Evolutionary conservation across 2,888 invertebrate species (phyloP).

Genomic region (Tortricodes alternella): DNA sequence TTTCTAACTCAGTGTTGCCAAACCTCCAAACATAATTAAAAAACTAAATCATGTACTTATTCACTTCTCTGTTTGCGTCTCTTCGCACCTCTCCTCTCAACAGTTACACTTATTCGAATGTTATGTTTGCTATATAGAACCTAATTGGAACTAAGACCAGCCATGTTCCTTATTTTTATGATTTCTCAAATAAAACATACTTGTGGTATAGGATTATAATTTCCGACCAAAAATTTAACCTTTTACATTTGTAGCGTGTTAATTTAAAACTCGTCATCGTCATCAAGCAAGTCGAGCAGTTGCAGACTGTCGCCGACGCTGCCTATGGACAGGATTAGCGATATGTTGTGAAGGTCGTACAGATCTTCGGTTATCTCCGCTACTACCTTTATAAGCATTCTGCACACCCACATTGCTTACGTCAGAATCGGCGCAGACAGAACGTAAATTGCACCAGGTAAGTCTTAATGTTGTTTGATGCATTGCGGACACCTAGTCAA

Average conservation of each 20-base stretch:
- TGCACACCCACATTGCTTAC: slow-evolving; percentile 68
- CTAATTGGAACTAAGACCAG: background rate
- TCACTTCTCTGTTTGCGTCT: too few species aligned
- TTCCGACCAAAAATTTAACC: slow-evolving; percentile 6
- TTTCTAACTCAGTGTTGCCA: too few species aligned
- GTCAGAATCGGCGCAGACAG: background rate
- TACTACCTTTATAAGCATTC: slow-evolving; percentile 62
- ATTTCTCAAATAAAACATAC: background rate
- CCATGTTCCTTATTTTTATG: background rate
- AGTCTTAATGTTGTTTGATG: background rate
- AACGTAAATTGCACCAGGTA: background rate
- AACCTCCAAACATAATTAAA: too few species aligned
- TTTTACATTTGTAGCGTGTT: slow-evolving; percentile 30
- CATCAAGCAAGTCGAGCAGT: slow-evolving; percentile 66
- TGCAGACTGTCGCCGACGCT: slow-evolving; percentile 60
- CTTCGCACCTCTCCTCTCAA: too few species aligned
- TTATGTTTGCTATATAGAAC: too few species aligned
- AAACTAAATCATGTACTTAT: too few species aligned
- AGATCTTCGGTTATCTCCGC: slow-evolving; percentile 59
- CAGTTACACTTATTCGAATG: too few species aligned
- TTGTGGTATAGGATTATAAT: background rate
- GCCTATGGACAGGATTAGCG: slow-evolving; percentile 68
- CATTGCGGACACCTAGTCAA: slow-evolving; percentile 12
- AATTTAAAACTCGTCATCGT: slow-evolving; percentile 52
- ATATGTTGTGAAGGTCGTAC: slow-evolving; percentile 63